Percentiles rank a stretch among this genome's conserved stretches.
Conservation (phyloP, 2,113 vertebrate genomes). For the Xenus cinereus region DNA sequence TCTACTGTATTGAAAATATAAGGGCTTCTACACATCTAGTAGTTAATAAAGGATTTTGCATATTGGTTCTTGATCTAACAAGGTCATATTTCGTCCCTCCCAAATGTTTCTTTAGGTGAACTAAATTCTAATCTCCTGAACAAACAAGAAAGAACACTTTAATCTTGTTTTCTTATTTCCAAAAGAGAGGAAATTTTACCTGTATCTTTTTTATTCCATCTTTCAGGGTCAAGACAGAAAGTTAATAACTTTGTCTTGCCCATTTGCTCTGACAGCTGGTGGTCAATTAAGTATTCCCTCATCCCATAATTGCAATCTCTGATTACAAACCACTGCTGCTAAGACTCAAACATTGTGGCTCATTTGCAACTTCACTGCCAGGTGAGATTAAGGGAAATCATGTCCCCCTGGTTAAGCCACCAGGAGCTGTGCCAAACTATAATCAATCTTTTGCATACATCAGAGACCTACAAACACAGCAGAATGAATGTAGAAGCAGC, state of each 20-base stretch:
- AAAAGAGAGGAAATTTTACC: background rate
- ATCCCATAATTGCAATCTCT: slow-evolving; percentile 31
- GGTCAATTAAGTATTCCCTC: slow-evolving; percentile 58
- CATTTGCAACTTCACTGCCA: slow-evolving; percentile 50
- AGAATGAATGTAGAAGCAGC: slow-evolving; percentile 40
- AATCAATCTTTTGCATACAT: slow-evolving; percentile 54
- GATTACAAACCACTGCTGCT: slow-evolving; percentile 47
- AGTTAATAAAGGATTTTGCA: background rate
- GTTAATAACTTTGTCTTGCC: slow-evolving; percentile 50
- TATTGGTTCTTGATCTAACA: background rate
- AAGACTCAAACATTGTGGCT: slow-evolving; percentile 39
- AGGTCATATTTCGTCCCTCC: background rate
- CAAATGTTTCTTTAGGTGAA: background rate
- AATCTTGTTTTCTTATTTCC: background rate
- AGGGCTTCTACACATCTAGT: background rate
- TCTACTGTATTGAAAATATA: background rate
- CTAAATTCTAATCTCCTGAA: background rate
- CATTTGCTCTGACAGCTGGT: slow-evolving; percentile 58
- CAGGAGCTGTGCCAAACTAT: slow-evolving; percentile 48
- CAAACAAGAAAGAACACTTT: background rate
- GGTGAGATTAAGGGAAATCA: slow-evolving; percentile 59
- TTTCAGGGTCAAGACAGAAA: slow-evolving; percentile 41
- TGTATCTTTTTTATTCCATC: background rate
- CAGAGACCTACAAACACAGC: slow-evolving; percentile 44
- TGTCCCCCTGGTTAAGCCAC: slow-evolving; percentile 20